These are phyloP conservation scores for Drosophila gaucha DNA, from an alignment of 2,888 invertebrate species.

Conservation along the genomic window DNA sequence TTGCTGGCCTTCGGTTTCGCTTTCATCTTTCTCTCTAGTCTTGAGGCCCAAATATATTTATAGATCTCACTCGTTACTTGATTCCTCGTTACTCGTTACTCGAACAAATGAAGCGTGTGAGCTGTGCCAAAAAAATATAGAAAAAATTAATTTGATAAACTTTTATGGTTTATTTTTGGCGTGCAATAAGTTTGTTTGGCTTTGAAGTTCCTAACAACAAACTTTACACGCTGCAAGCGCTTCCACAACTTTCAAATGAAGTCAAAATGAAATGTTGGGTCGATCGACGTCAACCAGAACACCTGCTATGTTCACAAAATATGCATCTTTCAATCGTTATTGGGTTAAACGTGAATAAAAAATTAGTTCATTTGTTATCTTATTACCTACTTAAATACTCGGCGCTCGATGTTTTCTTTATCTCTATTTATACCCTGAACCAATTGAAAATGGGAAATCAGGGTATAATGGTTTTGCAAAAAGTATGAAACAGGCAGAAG, in stretches of 20 bases:
- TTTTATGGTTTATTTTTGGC: neutral
- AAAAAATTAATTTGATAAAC: slow-evolving; percentile 1
- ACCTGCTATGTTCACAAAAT: neutral
- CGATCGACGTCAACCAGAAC: neutral
- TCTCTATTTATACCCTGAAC: too few species aligned
- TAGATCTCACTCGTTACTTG: slow-evolving; percentile 29
- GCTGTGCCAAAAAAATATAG: neutral
- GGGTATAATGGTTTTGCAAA: too few species aligned
- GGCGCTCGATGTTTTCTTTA: too few species aligned
- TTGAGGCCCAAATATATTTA: slow-evolving; percentile 23
- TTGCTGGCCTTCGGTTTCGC: slow-evolving; percentile 44
- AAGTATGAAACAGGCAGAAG: too few species aligned
- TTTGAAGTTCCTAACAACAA: neutral
- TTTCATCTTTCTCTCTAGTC: slow-evolving; percentile 53
- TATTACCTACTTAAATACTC: too few species aligned
- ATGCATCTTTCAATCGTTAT: neutral
- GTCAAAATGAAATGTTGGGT: neutral
- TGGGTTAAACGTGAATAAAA: too few species aligned
- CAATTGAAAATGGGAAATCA: too few species aligned
- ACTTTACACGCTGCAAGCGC: neutral
- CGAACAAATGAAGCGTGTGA: slow-evolving; percentile 21
- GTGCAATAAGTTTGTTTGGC: neutral
- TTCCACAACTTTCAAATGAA: neutral
- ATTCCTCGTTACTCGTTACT: slow-evolving; percentile 25
- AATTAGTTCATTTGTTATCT: too few species aligned